phyloP scores from a whole-genome alignment of 2,888 invertebrate genomes.

The Drosophila paramelanica region DNA sequence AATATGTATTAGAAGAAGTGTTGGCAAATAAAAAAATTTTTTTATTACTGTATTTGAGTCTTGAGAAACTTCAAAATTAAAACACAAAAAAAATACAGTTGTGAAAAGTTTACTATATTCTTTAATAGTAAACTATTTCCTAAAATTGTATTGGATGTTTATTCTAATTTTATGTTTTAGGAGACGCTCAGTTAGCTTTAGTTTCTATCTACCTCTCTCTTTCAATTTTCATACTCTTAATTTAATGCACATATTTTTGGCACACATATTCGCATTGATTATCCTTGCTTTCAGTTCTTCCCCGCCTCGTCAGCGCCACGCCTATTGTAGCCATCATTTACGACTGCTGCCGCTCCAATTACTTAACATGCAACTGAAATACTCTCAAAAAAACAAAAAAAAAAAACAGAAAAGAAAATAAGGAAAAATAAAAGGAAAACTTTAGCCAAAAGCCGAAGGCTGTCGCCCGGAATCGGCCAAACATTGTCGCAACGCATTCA shows the following conservation, averaged over 20 bases:
- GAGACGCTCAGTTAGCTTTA: background rate
- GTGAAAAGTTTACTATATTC: too few relatives aligned
- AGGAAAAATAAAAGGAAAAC: conserved; percentile 9
- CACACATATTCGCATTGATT: conserved; percentile 40
- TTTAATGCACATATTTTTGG: conserved; percentile 34
- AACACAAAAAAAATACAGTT: too few relatives aligned
- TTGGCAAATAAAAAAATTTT: too few relatives aligned
- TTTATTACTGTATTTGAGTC: too few relatives aligned
- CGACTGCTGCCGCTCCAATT: conserved; percentile 63
- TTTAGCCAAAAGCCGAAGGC: conserved; percentile 40
- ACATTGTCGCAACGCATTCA: conserved; percentile 60
- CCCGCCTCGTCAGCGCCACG: background rate
- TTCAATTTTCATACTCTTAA: conserved; percentile 15
- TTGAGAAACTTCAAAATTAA: too few relatives aligned
- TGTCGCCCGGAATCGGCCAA: conserved; percentile 30
- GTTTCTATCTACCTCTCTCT: background rate
- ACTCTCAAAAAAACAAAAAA: conserved; percentile 23
- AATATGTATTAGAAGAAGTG: too few relatives aligned
- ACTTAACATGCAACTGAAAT: conserved; percentile 56
- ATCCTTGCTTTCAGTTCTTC: conserved; percentile 2
- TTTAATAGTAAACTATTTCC: too few relatives aligned
- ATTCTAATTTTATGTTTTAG: too few relatives aligned
- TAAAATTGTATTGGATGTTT: background rate
- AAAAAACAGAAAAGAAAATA: background rate
- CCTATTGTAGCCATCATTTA: conserved; percentile 36